Conservation (phyloP, 2,797 vertebrate species). For the Hephaestus fuliginosus region DNA sequence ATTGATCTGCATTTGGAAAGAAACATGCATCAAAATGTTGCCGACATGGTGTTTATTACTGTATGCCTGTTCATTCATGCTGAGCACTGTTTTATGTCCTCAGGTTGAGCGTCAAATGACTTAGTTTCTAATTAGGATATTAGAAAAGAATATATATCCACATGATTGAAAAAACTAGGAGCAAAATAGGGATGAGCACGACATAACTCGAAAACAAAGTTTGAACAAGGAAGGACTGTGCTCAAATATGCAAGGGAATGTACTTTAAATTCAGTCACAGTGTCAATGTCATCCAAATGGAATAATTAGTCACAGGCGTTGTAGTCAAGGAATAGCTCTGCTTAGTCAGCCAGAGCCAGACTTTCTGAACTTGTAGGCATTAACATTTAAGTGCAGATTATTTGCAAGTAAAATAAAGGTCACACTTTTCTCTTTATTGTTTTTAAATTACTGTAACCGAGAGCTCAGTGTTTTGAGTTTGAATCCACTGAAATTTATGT, state of each 20-base stretch:
- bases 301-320: constrained; percentile 56
- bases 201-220: constrained; percentile 7
- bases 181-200: neutral
- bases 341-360: constrained; percentile 41
- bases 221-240: constrained; percentile 31
- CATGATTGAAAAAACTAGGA: constrained; percentile 3
- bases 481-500: constrained; percentile 13
- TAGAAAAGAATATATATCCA: no score
- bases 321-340: constrained; percentile 36
- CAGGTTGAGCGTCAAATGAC: neutral
- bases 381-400: constrained; percentile 43
- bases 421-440: constrained; percentile 23
- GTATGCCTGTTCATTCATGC: neutral
- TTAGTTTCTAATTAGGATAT: neutral
- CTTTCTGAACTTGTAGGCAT: constrained; percentile 46
- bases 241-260: constrained; percentile 38
- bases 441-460: constrained; percentile 21
- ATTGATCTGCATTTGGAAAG: neutral
- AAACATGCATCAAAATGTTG: neutral
- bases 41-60: neutral
- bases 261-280: constrained; percentile 46
- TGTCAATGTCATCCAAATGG: constrained; percentile 45
- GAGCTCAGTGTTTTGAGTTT: constrained; percentile 21
- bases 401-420: constrained; percentile 57
- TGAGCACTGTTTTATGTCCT: constrained; percentile 13